Conservation (phyloP, 2,113 vertebrate species). For the Trogon surrucura region DNA sequence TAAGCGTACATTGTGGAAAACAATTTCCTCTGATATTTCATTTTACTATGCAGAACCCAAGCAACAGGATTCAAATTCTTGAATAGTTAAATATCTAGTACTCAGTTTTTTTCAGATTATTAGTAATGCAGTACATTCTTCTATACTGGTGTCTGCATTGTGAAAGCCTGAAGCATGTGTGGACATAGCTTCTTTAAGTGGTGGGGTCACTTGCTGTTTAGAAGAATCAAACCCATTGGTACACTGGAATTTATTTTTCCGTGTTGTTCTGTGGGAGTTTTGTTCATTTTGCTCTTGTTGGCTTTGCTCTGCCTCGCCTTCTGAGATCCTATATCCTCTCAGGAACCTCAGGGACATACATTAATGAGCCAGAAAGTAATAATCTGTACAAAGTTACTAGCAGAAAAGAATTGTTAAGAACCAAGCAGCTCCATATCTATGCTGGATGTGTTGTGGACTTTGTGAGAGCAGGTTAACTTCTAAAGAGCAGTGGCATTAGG, state of each 20-base stretch:
- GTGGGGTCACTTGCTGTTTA: not conserved
- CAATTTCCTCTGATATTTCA: not conserved
- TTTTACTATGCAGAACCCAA: not conserved
- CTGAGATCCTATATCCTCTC: not conserved
- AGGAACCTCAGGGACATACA: not conserved
- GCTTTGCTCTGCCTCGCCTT: not conserved
- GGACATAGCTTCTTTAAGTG: not conserved
- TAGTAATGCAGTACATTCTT: not conserved
- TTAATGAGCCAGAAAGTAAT: not conserved
- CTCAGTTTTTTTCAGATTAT: not conserved
- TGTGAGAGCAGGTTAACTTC: not conserved
- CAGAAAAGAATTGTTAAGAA: not conserved
- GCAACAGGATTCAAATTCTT: not conserved
- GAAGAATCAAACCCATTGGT: not conserved
- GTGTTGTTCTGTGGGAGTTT: not conserved
- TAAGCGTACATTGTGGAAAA: slow-evolving; percentile 31
- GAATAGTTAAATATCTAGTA: not conserved
- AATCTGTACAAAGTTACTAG: not conserved
- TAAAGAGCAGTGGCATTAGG: not conserved
- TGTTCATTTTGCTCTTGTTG: not conserved
- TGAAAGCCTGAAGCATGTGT: not conserved
- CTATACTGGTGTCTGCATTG: not conserved
- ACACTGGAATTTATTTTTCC: not conserved
- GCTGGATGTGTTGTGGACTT: not conserved
- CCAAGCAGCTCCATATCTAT: not conserved